Evolutionary conservation across 1,140 invertebrate species (phyloP).

Genomic region (Tetraneura akinire): DNA sequence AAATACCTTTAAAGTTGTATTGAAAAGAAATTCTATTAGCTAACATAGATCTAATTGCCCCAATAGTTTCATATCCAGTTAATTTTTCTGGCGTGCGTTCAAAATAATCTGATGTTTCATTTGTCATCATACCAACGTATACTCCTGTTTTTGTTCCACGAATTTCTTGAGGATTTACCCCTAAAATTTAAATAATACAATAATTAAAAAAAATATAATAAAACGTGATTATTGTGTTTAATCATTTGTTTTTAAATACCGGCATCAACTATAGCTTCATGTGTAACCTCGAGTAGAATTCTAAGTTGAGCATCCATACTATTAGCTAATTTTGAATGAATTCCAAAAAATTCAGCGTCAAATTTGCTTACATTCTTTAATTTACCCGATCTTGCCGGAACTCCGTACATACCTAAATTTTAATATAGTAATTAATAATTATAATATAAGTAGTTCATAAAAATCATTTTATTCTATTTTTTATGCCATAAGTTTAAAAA

Average conservation of each 20-base stretch:
- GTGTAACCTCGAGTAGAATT: constrained; percentile 52
- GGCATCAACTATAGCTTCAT: constrained; percentile 53
- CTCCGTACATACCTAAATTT: constrained; percentile 41
- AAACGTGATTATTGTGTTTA: background rate
- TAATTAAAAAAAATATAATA: background rate
- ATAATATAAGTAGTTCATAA: too few relatives aligned
- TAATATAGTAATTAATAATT: too few relatives aligned
- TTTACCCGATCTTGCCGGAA: constrained; percentile 50
- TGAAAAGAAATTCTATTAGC: constrained; percentile 69
- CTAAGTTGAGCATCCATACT: constrained; percentile 49
- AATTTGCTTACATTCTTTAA: constrained; percentile 53
- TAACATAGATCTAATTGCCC: constrained; percentile 69
- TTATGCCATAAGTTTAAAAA: too few relatives aligned
- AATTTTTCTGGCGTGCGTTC: constrained; percentile 49
- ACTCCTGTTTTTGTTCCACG: constrained; percentile 64
- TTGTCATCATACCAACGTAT: constrained; percentile 60
- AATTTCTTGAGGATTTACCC: constrained; percentile 61
- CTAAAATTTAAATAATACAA: background rate
- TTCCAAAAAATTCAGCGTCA: constrained; percentile 54
- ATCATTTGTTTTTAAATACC: constrained; percentile 53
- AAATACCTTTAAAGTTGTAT: constrained; percentile 67
- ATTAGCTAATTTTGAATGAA: constrained; percentile 52
- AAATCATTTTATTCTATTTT: too few relatives aligned
- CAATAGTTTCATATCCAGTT: constrained; percentile 67
- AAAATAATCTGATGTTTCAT: constrained; percentile 50